These are phyloP conservation scores for Molorchus minor DNA, from an alignment of 2,888 invertebrate species.

Conservation along the genomic window DNA sequence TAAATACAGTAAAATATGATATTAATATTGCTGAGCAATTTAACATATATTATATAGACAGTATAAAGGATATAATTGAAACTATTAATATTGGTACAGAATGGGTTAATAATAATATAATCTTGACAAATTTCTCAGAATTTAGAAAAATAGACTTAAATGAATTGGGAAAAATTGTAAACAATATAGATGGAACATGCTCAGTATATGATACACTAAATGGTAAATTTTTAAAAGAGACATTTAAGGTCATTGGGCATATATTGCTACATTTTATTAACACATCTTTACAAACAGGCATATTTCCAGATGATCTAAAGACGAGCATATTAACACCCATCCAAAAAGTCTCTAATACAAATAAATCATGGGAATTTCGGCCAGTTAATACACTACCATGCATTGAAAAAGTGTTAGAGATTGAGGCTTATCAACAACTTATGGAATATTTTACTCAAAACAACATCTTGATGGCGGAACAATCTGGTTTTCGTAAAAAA, in stretches of 20 bases:
- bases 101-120: background rate
- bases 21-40: too few relatives aligned
- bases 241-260: too few relatives aligned
- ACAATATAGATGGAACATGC: background rate
- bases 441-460: slow-evolving; percentile 10
- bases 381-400: slow-evolving; percentile 10
- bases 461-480: slow-evolving; percentile 5
- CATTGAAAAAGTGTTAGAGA: slow-evolving; percentile 9
- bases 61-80: background rate
- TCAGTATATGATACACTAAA: background rate
- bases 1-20: too few relatives aligned
- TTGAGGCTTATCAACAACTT: slow-evolving; percentile 14
- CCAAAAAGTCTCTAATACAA: slow-evolving; percentile 4
- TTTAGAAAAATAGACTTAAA: background rate
- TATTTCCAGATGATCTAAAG: slow-evolving; percentile 11
- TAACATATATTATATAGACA: background rate
- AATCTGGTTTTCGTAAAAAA: slow-evolving; percentile 20
- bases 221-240: too few relatives aligned
- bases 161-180: too few relatives aligned
- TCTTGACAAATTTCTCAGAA: background rate
- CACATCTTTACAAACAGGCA: slow-evolving; percentile 14
- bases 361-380: slow-evolving; percentile 5
- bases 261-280: slow-evolving; percentile 20
- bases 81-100: background rate
- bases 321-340: slow-evolving; percentile 9